A percentile compares a stretch with the other conserved stretches of the same genome.
These are phyloP conservation scores for Thera obeliscata DNA, from an alignment of 2,888 invertebrate genomes.

Conservation along the genomic window DNA sequence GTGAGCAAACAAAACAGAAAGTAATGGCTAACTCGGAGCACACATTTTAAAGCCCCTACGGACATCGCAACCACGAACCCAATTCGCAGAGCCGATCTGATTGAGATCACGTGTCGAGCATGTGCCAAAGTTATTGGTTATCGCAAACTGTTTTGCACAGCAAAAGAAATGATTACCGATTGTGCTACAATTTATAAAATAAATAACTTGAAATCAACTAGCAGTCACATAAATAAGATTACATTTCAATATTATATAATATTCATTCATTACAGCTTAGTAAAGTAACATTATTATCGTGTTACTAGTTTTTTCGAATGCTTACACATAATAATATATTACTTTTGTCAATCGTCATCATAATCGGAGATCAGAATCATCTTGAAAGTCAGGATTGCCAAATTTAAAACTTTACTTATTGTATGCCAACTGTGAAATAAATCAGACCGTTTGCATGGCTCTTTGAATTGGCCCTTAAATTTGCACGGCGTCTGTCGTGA, in stretches of 20 bases:
- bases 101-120: conserved; percentile 3
- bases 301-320: too few species aligned
- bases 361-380: not conserved
- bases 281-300: too few species aligned
- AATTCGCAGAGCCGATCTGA: conserved; percentile 16
- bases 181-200: too few species aligned
- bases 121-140: not conserved
- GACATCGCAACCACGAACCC: conserved; percentile 19
- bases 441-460: conserved; percentile 32
- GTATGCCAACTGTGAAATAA: not conserved
- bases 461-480: conserved; percentile 68
- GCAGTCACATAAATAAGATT: too few species aligned
- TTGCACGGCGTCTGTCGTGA: conserved; percentile 75
- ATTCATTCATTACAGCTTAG: too few species aligned
- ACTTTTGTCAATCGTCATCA: not conserved
- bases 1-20: conserved; percentile 48
- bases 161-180: too few species aligned
- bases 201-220: too few species aligned
- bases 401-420: not conserved
- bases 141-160: not conserved
- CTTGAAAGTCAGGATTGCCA: not conserved
- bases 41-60: conserved; percentile 42
- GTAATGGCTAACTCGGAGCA: conserved; percentile 47
- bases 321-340: too few species aligned
- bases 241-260: too few species aligned